Conservation (phyloP, 2,888 invertebrate genomes). For the Pyrgus malvae region DNA sequence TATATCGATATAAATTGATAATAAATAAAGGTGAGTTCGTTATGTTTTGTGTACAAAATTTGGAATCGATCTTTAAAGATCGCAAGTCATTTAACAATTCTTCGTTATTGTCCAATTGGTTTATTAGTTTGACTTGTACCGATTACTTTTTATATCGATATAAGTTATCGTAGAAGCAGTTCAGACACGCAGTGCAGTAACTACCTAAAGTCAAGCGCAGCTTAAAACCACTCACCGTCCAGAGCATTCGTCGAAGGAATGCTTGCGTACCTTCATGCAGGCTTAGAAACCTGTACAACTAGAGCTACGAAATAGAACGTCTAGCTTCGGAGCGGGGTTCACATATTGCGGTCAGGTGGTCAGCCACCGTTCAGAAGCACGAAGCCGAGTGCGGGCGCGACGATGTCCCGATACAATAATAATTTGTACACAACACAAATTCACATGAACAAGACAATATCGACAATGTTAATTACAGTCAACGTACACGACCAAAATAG, state of each 20-base stretch:
- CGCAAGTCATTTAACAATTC: too few species aligned
- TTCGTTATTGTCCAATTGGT: too few species aligned
- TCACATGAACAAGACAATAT: constrained; percentile 79
- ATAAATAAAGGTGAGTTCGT: not conserved
- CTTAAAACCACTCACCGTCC: constrained; percentile 68
- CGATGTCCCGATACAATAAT: constrained; percentile 53
- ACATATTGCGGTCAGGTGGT: constrained; percentile 63
- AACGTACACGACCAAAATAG: constrained; percentile 80
- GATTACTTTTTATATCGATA: constrained; percentile 39
- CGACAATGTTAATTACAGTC: constrained; percentile 64
- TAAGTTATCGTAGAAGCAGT: constrained; percentile 31
- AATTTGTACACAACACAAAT: constrained; percentile 77
- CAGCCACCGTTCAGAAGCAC: constrained; percentile 69
- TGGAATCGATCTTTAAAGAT: too few species aligned
- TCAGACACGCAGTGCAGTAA: constrained; percentile 34
- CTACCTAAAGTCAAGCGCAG: constrained; percentile 51
- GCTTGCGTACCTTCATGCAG: constrained; percentile 76
- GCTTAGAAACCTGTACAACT: constrained; percentile 63
- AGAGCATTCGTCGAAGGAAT: constrained; percentile 75
- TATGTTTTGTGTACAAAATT: not conserved
- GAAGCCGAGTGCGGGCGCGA: constrained; percentile 77
- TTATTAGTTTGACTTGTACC: too few species aligned
- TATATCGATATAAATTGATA: constrained; percentile 41
- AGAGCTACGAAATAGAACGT: constrained; percentile 63
- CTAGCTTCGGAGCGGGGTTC: constrained; percentile 67